Evolutionary conservation across 2,888 invertebrate species (phyloP).

Genomic region (Eristalis tenax): DNA sequence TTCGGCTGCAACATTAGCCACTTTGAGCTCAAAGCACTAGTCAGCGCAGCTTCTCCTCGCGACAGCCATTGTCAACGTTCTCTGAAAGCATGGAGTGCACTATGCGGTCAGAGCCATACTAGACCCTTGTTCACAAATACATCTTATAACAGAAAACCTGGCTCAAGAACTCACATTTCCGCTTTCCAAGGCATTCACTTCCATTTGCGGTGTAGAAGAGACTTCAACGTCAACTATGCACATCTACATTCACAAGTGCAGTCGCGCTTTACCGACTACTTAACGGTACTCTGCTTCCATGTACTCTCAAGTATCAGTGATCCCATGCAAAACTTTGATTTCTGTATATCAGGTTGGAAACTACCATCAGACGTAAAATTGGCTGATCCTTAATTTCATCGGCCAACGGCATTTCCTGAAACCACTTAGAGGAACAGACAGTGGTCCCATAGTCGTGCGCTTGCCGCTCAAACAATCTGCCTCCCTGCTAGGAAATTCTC

Average conservation of each 20-base stretch:
- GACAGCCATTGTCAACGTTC: too few species aligned
- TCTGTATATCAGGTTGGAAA: background rate
- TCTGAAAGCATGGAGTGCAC: too few species aligned
- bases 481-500: slow-evolving; percentile 31
- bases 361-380: background rate
- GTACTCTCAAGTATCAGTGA: slow-evolving; percentile 16
- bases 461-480: slow-evolving; percentile 9
- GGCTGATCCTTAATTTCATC: slow-evolving; percentile 8
- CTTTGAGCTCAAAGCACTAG: background rate
- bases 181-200: background rate
- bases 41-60: slow-evolving; percentile 5
- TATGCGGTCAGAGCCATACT: slow-evolving; percentile 8
- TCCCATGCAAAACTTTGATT: slow-evolving; percentile 16
- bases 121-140: slow-evolving; percentile 14
- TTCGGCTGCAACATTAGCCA: background rate
- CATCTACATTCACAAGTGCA: slow-evolving; percentile 5
- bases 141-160: slow-evolving; percentile 25
- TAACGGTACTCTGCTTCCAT: slow-evolving; percentile 31
- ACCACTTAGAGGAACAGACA: background rate
- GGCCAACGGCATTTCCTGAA: background rate
- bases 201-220: slow-evolving; percentile 19
- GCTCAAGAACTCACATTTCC: slow-evolving; percentile 4
- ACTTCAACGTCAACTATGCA: slow-evolving; percentile 2
- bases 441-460: slow-evolving; percentile 3
- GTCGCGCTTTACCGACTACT: slow-evolving; percentile 3